Evolutionary conservation across 2,113 vertebrate species (phyloP).

Genomic region (Chaetura pelagica): DNA sequence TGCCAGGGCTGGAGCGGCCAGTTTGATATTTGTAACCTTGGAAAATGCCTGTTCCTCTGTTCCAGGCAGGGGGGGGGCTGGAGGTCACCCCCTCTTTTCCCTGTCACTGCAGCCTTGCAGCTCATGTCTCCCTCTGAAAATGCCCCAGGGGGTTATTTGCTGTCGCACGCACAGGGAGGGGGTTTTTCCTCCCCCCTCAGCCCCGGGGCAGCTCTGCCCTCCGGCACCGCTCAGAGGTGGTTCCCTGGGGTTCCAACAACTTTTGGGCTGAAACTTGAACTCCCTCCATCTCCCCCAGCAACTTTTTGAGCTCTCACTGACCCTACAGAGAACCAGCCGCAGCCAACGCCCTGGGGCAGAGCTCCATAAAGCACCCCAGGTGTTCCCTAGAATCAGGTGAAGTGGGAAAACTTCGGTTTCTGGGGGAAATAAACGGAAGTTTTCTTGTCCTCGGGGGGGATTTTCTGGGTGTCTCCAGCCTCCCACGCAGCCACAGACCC

Average conservation of each 20-base stretch:
- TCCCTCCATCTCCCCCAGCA: fast-evolving
- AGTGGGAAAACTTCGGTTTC: fast-evolving
- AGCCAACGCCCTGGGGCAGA: fast-evolving
- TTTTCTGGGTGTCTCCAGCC: background rate
- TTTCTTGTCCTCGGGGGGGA: fast-evolving
- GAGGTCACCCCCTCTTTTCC: fast-evolving
- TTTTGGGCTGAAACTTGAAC: background rate
- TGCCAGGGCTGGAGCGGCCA: fast-evolving
- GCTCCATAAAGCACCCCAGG: fast-evolving
- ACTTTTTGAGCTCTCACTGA: background rate
- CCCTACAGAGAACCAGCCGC: fast-evolving
- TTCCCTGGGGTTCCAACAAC: background rate
- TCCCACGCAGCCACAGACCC: fast-evolving
- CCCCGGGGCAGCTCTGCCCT: background rate
- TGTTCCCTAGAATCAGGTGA: fast-evolving
- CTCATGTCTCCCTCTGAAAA: background rate
- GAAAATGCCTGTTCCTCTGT: fast-evolving
- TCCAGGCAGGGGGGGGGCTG: fast-evolving
- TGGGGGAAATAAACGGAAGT: fast-evolving
- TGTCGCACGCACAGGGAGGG: fast-evolving
- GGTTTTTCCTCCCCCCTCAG: background rate
- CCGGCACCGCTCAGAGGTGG: fast-evolving
- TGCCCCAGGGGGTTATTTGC: background rate
- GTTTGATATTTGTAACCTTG: background rate
- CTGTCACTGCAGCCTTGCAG: fast-evolving